A percentile compares a stretch with the other conserved stretches of the same genome.
Evolutionary conservation across 2,888 invertebrate species (phyloP).

Genomic region (Heliconius sara): DNA sequence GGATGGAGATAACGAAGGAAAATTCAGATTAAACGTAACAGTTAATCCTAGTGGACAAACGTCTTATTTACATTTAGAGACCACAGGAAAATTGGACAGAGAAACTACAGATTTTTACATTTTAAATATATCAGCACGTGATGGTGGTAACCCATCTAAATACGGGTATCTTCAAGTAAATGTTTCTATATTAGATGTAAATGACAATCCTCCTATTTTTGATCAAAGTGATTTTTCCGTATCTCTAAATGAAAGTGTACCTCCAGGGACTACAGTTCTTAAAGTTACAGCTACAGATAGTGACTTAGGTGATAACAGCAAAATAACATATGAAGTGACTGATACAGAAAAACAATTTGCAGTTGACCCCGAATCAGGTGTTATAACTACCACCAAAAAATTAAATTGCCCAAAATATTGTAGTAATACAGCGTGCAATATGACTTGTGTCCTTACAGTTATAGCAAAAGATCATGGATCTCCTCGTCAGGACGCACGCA

Average conservation of each 20-base stretch:
- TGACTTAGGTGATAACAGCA: slow-evolving; percentile 96
- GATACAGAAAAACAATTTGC: slow-evolving; percentile 94
- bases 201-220: slow-evolving; percentile 97
- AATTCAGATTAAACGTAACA: slow-evolving; percentile 93
- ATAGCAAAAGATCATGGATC: slow-evolving; percentile 96
- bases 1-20: slow-evolving; percentile 94
- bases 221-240: slow-evolving; percentile 97
- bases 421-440: slow-evolving; percentile 88
- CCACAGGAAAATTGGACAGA: slow-evolving; percentile 94
- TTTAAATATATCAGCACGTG: slow-evolving; percentile 94
- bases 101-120: slow-evolving; percentile 93
- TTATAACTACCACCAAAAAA: slow-evolving; percentile 92
- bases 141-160: slow-evolving; percentile 92
- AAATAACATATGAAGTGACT: slow-evolving; percentile 94
- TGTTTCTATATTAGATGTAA: slow-evolving; percentile 95
- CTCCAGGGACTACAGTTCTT: slow-evolving; percentile 94
- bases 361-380: slow-evolving; percentile 96
- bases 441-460: slow-evolving; percentile 97
- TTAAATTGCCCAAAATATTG: slow-evolving; percentile 93
- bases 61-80: slow-evolving; percentile 95
- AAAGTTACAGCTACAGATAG: slow-evolving; percentile 97
- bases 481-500: slow-evolving; percentile 94
- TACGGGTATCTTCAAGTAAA: slow-evolving; percentile 94
- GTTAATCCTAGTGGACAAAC: slow-evolving; percentile 95
- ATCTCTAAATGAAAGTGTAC: slow-evolving; percentile 95